Evolutionary conservation across 2,888 invertebrate genomes (phyloP).

Genomic region (Clepsis dumicolana): DNA sequence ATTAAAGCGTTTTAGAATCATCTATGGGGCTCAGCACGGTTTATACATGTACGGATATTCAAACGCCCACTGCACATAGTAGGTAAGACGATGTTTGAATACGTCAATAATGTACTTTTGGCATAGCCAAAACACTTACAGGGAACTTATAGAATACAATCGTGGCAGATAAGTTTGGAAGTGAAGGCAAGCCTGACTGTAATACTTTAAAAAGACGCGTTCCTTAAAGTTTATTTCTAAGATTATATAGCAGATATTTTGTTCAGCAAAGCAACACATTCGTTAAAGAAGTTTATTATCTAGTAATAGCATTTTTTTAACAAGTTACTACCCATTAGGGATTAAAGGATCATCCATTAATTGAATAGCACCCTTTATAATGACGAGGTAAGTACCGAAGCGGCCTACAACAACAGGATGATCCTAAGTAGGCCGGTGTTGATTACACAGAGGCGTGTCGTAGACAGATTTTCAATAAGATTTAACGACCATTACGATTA

Average conservation of each 20-base stretch:
- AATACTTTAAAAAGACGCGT: too few species aligned
- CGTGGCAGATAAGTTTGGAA: too few species aligned
- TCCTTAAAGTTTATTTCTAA: too few species aligned
- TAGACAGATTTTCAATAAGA: constrained; percentile 36
- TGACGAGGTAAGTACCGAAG: neutral
- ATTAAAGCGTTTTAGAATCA: neutral
- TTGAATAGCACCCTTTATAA: constrained; percentile 5
- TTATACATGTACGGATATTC: neutral
- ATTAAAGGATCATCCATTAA: neutral
- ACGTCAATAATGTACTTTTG: too few species aligned
- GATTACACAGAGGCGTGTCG: constrained; percentile 24
- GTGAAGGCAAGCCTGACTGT: too few species aligned
- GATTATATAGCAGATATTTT: too few species aligned
- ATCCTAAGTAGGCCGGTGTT: constrained; percentile 18
- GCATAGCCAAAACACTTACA: too few species aligned
- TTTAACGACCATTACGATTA: constrained; percentile 32
- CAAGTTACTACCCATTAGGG: neutral
- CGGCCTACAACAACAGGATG: constrained; percentile 9
- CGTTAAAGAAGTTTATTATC: too few species aligned
- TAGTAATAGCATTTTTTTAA: neutral
- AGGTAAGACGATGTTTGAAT: neutral
- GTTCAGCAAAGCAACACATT: too few species aligned
- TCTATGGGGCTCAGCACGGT: neutral
- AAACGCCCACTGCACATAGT: neutral
- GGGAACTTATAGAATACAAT: too few species aligned